Conservation (phyloP, 2,113 vertebrate species). For the Isichthys henryi region DNA sequence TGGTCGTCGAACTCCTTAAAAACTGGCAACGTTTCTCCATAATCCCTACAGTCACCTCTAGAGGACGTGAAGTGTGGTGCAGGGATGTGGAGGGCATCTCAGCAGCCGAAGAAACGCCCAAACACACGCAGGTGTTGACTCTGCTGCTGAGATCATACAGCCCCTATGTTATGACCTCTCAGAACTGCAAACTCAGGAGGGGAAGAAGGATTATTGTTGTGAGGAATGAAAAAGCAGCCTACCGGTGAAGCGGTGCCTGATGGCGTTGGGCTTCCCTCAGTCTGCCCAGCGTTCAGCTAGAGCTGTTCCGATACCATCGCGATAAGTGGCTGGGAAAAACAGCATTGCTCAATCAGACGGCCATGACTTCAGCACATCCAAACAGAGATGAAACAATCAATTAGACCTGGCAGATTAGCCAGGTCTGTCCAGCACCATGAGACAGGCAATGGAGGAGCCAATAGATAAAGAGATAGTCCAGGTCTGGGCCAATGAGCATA, state of each 20-base stretch:
- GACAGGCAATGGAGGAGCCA: neutral
- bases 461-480: neutral
- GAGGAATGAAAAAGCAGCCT: neutral
- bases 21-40: neutral
- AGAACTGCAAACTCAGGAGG: neutral
- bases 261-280: neutral
- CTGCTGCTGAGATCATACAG: neutral
- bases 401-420: neutral
- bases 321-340: neutral
- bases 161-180: constrained; percentile 10
- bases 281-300: neutral
- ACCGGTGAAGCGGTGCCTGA: neutral
- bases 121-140: neutral
- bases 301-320: neutral
- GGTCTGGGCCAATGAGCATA: neutral
- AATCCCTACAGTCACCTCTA: neutral
- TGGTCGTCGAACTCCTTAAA: neutral
- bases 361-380: constrained; percentile 8
- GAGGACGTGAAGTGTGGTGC: neutral
- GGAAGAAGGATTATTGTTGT: neutral
- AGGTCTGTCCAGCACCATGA: neutral
- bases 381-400: neutral
- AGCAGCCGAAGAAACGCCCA: no score
- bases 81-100: neutral
- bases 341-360: neutral